Conservation (phyloP, 2,113 vertebrate species). For the Ailuropoda melanoleuca region DNA sequence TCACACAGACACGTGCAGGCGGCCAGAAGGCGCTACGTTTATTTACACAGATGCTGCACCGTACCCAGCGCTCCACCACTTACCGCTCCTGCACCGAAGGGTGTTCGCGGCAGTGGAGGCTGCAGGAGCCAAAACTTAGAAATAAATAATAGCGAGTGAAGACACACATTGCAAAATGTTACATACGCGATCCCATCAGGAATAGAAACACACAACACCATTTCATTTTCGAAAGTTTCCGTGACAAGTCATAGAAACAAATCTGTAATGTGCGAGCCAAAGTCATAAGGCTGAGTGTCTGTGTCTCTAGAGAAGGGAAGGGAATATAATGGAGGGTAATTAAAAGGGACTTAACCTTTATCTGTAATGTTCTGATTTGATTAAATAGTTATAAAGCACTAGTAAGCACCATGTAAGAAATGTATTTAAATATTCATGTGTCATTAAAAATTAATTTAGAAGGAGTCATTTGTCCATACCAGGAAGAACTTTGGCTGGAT, state of each 20-base stretch:
- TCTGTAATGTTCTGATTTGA: background rate
- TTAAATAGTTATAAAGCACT: constrained; percentile 4
- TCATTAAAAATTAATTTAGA: constrained; percentile 48
- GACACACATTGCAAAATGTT: background rate
- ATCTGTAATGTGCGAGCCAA: background rate
- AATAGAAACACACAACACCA: background rate
- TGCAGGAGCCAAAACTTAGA: background rate
- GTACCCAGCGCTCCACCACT: background rate
- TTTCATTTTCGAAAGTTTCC: background rate
- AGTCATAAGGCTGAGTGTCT: background rate
- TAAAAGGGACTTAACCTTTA: constrained; percentile 21
- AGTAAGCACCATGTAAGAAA: background rate
- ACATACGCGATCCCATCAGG: background rate
- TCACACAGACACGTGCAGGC: background rate
- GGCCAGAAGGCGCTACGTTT: background rate
- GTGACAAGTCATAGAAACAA: background rate
- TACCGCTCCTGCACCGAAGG: background rate
- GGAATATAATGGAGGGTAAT: background rate
- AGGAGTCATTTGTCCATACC: background rate
- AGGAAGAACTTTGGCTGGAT: background rate
- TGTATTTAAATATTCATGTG: constrained; percentile 10
- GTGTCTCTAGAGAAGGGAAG: background rate
- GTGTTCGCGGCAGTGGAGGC: background rate
- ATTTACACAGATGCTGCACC: background rate
- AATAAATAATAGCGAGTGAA: background rate